phyloP scores from a whole-genome alignment of 2,888 invertebrate species.

The Drosophila silvestris region DNA sequence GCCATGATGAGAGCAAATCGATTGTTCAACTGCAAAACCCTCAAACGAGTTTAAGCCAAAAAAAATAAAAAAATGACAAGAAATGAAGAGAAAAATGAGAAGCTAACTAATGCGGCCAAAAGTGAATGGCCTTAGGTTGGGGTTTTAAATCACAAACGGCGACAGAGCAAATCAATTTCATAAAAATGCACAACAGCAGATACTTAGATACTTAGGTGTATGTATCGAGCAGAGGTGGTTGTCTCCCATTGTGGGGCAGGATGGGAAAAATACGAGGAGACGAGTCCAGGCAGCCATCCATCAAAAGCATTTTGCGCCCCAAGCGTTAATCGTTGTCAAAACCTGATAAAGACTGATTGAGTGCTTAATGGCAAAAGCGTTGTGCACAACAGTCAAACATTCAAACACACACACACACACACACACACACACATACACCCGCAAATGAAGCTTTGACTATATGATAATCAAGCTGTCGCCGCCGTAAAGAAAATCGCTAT shows the following conservation, averaged over 20 bases:
- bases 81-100: constrained; percentile 1
- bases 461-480: constrained; percentile 71
- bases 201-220: constrained; percentile 18
- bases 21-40: constrained; percentile 67
- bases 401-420: constrained; percentile 19
- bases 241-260: constrained; percentile 10
- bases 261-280: constrained; percentile 16
- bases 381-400: constrained; percentile 31
- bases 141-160: constrained; percentile 36
- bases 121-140: constrained; percentile 10
- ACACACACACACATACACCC: constrained; percentile 1
- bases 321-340: constrained; percentile 81
- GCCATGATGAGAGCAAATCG: constrained; percentile 74
- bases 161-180: constrained; percentile 70
- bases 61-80: background rate
- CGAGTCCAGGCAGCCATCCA: constrained; percentile 71
- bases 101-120: constrained; percentile 43
- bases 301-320: constrained; percentile 74
- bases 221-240: background rate
- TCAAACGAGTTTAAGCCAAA: constrained; percentile 57
- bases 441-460: constrained; percentile 42
- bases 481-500: constrained; percentile 44
- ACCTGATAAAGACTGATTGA: constrained; percentile 82
- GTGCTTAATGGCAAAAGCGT: constrained; percentile 77
- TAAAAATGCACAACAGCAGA: constrained; percentile 54